These are phyloP conservation scores for Drosophila tripunctata DNA, from an alignment of 2,888 invertebrate genomes.

Conservation along the genomic window DNA sequence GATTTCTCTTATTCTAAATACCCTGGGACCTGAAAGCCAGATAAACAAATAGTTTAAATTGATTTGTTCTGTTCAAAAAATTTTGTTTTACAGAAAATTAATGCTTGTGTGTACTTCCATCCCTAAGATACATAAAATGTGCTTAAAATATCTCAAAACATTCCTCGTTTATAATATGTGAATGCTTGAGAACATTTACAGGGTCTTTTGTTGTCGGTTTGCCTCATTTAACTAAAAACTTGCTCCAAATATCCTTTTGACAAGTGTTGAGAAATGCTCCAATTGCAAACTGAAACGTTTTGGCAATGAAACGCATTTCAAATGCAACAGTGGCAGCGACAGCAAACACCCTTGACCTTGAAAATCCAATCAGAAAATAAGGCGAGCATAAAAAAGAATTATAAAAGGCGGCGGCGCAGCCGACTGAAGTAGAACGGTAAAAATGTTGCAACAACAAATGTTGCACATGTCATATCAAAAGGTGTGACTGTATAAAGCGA, in stretches of 20 bases:
- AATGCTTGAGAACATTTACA: no score
- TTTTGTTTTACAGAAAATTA: no score
- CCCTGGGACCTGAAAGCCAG: no score
- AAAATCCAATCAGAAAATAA: conserved; percentile 24
- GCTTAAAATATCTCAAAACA: no score
- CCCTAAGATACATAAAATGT: no score
- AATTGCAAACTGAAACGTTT: conserved; percentile 26
- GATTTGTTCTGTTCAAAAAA: no score
- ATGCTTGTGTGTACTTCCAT: no score
- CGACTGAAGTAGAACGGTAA: conserved; percentile 25
- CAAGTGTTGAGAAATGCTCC: neutral
- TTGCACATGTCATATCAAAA: conserved; percentile 6
- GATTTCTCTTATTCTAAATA: no score
- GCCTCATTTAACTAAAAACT: no score
- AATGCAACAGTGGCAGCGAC: conserved; percentile 32
- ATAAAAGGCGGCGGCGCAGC: conserved; percentile 37
- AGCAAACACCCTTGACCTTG: conserved; percentile 57
- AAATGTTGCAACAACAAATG: conserved; percentile 10
- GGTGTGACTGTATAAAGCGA: conserved; percentile 20
- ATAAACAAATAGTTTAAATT: no score
- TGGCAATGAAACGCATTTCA: conserved; percentile 43
- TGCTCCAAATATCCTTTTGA: neutral
- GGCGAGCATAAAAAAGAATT: neutral
- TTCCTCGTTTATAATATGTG: no score
- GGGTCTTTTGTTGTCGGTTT: no score